Evolutionary conservation across 2,888 invertebrate species (phyloP), one percentile per base, ranked within the genome.

Genomic region (Gastrophysa polygoni): DNA sequence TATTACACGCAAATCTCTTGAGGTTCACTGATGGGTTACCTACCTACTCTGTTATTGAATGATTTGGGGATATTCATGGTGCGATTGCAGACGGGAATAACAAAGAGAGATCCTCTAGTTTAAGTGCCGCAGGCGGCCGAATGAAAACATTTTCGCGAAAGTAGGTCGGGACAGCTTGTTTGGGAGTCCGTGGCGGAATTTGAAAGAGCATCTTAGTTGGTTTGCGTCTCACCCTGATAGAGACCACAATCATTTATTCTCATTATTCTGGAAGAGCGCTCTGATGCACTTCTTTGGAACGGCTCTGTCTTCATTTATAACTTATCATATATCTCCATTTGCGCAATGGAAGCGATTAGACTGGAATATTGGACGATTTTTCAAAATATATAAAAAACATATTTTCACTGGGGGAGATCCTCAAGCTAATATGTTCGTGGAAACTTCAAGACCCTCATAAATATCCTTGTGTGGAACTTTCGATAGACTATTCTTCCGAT

Each of bases 211-310:
- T 59, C 47, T 59, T 32, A 48, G 47, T 48, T 14, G 38, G 52
- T 54, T n/a, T n/a, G 38, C 54, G 59, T 52, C 54, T 28, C 58
- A 46, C 59, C 46, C 46, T 55, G 50, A 43, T 55, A 54, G 50
- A 52, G 50, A 52, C 18, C 46, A 57, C 44, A 57, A 68, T 64
- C 66, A 70, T 71, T 70, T 68, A 60, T 71, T 64, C 48, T 71
- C 70, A 71, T 71, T 71, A 71, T 55, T 66, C 66, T 47, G 57
- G 60, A 67, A 69, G 67, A 56, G 60, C 59, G 61, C 59, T 66
- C 57, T 71, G 68, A 71, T 71, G 70, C 68, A 68, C 60, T 70
- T 71, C 68, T 69, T 69, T 67, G 65, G 67, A 61, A 49, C 59
- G 63, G 56, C 64, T 69, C 60, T 63, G 61, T 63, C 63, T 60